These are phyloP conservation scores for Tachystola acroxantha DNA, from an alignment of 2,888 invertebrate species.

Conservation along the genomic window DNA sequence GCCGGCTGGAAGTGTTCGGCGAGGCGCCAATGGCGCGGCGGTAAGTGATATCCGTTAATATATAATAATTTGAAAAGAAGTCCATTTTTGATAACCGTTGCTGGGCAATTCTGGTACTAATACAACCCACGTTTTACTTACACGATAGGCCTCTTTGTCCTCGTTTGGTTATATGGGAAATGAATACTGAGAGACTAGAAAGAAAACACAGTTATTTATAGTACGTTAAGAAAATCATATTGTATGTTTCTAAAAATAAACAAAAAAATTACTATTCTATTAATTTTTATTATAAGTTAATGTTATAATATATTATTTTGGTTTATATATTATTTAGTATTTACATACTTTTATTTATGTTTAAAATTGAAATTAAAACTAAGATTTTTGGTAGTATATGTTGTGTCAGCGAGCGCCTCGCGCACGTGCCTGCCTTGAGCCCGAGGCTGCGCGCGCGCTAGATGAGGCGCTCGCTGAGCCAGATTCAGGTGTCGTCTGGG, in stretches of 20 bases:
- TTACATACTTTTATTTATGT: conserved; percentile 8
- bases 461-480: conserved; percentile 85
- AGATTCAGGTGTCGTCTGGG: conserved; percentile 81
- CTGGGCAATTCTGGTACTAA: too few species aligned
- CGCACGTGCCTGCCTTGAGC: conserved; percentile 59
- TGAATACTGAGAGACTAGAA: too few species aligned
- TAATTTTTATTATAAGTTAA: conserved; percentile 45
- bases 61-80: too few species aligned
- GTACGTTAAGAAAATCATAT: conserved; percentile 42
- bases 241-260: conserved; percentile 69
- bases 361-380: conserved; percentile 53
- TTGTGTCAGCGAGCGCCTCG: conserved; percentile 51
- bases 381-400: neutral
- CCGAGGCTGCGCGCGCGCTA: conserved; percentile 68
- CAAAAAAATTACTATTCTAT: conserved; percentile 65
- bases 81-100: too few species aligned
- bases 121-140: too few species aligned
- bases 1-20: too few species aligned
- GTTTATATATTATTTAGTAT: conserved; percentile 10
- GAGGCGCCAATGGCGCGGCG: too few species aligned
- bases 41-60: too few species aligned
- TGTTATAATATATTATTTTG: conserved; percentile 27
- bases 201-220: too few species aligned
- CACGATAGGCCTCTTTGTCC: too few species aligned
- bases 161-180: too few species aligned